phyloP scores from a whole-genome alignment of 1,140 invertebrate genomes.

The Argopecten irradians region DNA sequence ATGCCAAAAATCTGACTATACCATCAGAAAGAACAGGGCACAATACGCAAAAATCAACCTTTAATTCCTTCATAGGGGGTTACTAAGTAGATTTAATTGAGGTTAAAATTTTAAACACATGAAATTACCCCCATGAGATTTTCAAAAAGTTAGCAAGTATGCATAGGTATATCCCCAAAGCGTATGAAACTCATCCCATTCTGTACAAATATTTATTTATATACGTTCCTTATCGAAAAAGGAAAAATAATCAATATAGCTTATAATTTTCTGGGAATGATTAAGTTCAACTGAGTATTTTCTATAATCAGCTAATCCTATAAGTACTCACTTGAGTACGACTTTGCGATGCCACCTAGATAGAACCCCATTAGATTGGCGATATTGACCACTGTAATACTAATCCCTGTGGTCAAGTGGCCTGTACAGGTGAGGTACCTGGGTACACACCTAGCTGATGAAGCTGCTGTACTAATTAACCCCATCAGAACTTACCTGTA shows the following conservation, averaged over 20 bases:
- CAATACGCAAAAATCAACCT: too few species aligned
- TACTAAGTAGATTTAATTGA: too few species aligned
- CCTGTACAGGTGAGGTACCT: not conserved
- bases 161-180: too few species aligned
- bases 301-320: not conserved
- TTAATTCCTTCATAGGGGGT: too few species aligned
- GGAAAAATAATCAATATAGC: not conserved
- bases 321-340: not conserved
- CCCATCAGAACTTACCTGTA: not conserved
- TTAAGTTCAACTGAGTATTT: not conserved
- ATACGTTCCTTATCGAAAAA: not conserved
- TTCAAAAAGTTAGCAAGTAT: too few species aligned
- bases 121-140: too few species aligned
- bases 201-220: too few species aligned
- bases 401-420: not conserved
- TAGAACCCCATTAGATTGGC: too few species aligned
- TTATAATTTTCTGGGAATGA: not conserved
- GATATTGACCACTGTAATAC: not conserved
- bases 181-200: too few species aligned
- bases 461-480: not conserved
- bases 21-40: too few species aligned
- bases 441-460: conserved; percentile 10
- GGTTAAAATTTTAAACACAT: too few species aligned
- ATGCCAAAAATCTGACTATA: too few species aligned
- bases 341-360: not conserved